Conservation (phyloP, 1,140 invertebrate species). For the Sesamia nonagrioides region DNA sequence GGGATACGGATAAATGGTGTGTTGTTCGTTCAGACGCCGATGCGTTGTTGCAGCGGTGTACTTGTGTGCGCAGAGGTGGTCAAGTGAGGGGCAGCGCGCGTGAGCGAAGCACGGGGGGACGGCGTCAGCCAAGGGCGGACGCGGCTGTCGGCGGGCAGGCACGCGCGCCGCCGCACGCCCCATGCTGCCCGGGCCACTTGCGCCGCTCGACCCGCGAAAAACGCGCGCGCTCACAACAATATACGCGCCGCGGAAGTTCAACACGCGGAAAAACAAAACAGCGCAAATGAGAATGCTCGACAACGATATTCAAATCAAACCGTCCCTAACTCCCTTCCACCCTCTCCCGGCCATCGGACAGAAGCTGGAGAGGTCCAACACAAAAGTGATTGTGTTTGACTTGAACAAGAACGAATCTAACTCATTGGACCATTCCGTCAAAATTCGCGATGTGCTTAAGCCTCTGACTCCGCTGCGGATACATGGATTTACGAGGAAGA, state of each 20-base stretch:
- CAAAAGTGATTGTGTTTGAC: conserved; percentile 80
- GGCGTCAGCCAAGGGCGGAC: conserved; percentile 71
- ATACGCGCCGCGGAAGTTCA: conserved; percentile 79
- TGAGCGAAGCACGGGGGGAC: conserved; percentile 58
- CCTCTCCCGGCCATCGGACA: conserved; percentile 84
- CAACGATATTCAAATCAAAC: conserved; percentile 75
- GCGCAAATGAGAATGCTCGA: conserved; percentile 81
- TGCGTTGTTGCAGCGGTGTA: conserved; percentile 32
- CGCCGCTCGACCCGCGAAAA: conserved; percentile 75
- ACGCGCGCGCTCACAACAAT: conserved; percentile 83
- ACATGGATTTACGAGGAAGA: conserved; percentile 68
- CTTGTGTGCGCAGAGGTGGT: conserved; percentile 52
- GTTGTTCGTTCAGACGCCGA: not conserved
- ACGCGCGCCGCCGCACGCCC: conserved; percentile 62
- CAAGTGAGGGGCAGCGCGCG: conserved; percentile 60
- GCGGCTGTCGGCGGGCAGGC: conserved; percentile 71
- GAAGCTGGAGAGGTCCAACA: conserved; percentile 67
- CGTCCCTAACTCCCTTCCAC: conserved; percentile 79
- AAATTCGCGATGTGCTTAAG: conserved; percentile 75
- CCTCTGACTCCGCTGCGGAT: conserved; percentile 75
- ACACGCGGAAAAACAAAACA: conserved; percentile 74
- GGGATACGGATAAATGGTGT: not conserved
- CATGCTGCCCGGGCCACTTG: conserved; percentile 80
- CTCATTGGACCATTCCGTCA: conserved; percentile 59
- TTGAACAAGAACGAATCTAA: conserved; percentile 66